Evolutionary conservation across 2,888 invertebrate species (phyloP).

Genomic region (Eretmocerus hayati): DNA sequence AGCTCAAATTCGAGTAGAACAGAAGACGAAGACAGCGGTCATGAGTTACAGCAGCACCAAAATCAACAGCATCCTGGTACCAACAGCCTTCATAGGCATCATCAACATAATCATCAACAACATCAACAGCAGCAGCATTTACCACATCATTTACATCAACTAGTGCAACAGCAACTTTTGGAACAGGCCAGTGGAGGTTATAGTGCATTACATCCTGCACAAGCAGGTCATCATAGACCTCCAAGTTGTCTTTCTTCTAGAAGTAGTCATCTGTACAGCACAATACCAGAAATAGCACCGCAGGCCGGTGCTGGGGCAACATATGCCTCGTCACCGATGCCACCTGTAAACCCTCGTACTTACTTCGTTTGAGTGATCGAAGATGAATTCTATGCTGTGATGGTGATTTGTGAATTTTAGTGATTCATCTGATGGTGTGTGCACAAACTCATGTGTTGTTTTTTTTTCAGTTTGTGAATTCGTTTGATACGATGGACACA

Average conservation of each 20-base stretch:
- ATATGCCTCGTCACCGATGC: constrained; percentile 26
- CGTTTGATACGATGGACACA: too few species aligned
- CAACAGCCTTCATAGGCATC: constrained; percentile 55
- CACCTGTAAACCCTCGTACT: constrained; percentile 43
- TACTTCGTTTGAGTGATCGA: constrained; percentile 41
- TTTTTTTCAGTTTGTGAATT: neutral
- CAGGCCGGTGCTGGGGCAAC: constrained; percentile 30
- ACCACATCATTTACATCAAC: too few species aligned
- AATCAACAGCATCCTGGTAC: constrained; percentile 48
- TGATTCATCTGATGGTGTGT: too few species aligned
- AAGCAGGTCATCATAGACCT: constrained; percentile 32
- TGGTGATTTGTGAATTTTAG: too few species aligned
- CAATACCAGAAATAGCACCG: constrained; percentile 43
- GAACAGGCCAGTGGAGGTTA: constrained; percentile 57
- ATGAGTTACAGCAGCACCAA: constrained; percentile 52
- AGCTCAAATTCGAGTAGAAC: constrained; percentile 53
- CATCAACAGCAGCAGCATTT: constrained; percentile 56
- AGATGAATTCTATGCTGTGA: too few species aligned
- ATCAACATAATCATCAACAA: constrained; percentile 47
- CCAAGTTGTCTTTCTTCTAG: constrained; percentile 42
- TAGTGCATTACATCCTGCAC: constrained; percentile 2
- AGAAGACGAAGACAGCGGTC: constrained; percentile 57
- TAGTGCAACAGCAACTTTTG: constrained; percentile 52
- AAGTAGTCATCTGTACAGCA: constrained; percentile 44
- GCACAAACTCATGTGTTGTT: too few species aligned